Evolutionary conservation across 2,113 vertebrate species (phyloP).

Genomic region (Patagioenas fasciata): DNA sequence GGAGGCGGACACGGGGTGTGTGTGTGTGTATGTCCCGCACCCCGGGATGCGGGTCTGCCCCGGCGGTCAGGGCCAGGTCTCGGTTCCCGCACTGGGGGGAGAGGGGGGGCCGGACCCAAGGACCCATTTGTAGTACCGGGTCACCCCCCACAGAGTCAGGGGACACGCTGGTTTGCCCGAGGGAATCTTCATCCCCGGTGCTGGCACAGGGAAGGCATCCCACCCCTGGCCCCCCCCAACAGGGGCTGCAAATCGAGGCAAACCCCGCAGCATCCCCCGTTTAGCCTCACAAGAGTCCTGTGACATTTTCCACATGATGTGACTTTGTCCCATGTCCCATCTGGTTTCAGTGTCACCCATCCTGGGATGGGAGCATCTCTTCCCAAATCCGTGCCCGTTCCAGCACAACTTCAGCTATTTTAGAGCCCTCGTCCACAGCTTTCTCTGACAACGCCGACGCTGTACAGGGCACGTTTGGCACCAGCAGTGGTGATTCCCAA

Average conservation of each 20-base stretch:
- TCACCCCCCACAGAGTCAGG: background rate
- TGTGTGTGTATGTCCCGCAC: too few species aligned
- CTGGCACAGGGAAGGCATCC: accelerated
- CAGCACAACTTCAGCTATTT: background rate
- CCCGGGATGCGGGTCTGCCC: background rate
- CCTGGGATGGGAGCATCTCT: background rate
- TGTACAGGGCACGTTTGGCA: accelerated
- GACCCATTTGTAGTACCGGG: background rate
- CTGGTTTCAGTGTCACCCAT: background rate
- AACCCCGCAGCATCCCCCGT: accelerated
- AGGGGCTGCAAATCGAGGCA: background rate
- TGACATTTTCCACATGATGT: accelerated
- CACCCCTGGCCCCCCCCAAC: background rate
- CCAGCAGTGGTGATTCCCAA: background rate
- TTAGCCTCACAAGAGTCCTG: background rate
- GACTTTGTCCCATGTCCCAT: background rate
- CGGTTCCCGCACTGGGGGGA: too few species aligned
- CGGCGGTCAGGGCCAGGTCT: too few species aligned
- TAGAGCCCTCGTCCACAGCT: accelerated
- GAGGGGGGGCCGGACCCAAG: too few species aligned
- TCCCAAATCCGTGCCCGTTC: background rate
- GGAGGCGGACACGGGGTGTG: too few species aligned
- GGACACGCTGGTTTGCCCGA: background rate
- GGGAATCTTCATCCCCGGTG: background rate
- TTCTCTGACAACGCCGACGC: accelerated